Percentiles rank a stretch among this genome's conserved stretches.
phyloP scores from a whole-genome alignment of 2,888 invertebrate genomes.

The Temnothorax ravouxi region DNA sequence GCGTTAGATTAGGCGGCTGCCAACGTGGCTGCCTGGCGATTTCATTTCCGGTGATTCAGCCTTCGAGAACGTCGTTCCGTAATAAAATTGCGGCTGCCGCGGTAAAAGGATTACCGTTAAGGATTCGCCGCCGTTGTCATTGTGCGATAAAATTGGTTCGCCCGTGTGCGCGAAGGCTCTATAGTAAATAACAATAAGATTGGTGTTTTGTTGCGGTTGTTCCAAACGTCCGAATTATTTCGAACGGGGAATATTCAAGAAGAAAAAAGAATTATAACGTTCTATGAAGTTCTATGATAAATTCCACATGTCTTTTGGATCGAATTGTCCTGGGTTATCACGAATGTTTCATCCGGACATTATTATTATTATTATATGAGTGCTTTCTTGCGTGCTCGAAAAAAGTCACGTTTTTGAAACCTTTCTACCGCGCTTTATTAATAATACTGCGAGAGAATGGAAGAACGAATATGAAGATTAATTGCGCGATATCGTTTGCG shows the following conservation, averaged over 20 bases:
- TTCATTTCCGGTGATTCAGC: constrained; percentile 50
- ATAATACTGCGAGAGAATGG: neutral
- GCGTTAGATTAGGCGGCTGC: constrained; percentile 52
- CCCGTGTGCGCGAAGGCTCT: neutral
- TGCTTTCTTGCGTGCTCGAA: neutral
- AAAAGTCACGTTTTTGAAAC: neutral
- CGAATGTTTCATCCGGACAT: neutral
- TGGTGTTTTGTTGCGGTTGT: neutral
- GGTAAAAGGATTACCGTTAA: constrained; percentile 40
- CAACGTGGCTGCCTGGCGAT: constrained; percentile 30
- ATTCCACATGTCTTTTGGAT: neutral
- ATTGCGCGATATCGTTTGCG: constrained; percentile 23
- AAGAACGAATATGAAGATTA: constrained; percentile 6
- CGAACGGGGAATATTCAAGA: neutral
- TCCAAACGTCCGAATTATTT: neutral
- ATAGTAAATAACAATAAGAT: constrained; percentile 2
- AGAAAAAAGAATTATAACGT: neutral
- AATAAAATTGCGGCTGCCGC: constrained; percentile 35
- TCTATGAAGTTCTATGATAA: neutral
- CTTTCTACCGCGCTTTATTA: neutral
- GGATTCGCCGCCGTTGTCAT: constrained; percentile 15
- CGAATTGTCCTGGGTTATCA: neutral
- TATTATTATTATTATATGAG: neutral
- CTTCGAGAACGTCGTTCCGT: constrained; percentile 41
- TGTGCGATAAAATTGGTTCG: constrained; percentile 34